Evolutionary conservation across 2,888 invertebrate genomes (phyloP).

Genomic region (Epinotia demarniana): DNA sequence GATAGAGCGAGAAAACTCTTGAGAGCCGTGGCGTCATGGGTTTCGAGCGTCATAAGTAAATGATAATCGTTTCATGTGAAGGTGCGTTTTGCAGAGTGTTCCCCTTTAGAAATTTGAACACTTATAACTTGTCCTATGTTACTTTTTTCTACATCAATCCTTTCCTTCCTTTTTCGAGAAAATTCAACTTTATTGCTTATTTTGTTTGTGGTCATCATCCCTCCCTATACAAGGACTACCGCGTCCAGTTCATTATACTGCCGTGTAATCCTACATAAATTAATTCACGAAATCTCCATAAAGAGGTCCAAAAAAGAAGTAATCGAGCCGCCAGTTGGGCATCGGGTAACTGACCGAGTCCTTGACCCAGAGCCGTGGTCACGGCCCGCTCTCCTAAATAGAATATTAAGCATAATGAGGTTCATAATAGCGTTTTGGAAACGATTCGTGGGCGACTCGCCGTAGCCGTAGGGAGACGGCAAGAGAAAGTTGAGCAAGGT

Average conservation of each 20-base stretch:
- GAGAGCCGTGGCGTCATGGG: too few species aligned
- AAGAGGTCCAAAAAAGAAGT: slow-evolving; percentile 45
- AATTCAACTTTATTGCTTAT: too few species aligned
- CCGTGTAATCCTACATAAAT: slow-evolving; percentile 22
- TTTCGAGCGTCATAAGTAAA: too few species aligned
- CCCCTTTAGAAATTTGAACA: too few species aligned
- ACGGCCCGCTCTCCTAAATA: slow-evolving; percentile 45
- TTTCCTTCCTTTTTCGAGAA: too few species aligned
- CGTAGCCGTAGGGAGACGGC: slow-evolving; percentile 48
- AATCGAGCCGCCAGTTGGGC: slow-evolving; percentile 52
- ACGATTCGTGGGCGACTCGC: slow-evolving; percentile 51
- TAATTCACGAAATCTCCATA: slow-evolving; percentile 43
- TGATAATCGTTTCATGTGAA: too few species aligned
- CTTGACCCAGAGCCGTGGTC: slow-evolving; percentile 68
- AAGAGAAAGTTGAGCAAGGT: slow-evolving; percentile 44
- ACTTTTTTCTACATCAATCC: too few species aligned
- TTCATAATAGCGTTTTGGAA: slow-evolving; percentile 53
- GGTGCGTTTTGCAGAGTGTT: too few species aligned
- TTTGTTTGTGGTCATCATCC: too few species aligned
- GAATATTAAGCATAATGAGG: slow-evolving; percentile 48
- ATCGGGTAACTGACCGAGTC: slow-evolving; percentile 70
- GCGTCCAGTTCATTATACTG: slow-evolving; percentile 19
- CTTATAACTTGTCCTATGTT: too few species aligned
- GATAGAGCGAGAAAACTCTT: too few species aligned
- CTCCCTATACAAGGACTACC: neutral